Evolutionary conservation across 2,113 vertebrate genomes (phyloP).

Genomic region (Pseudorhombus dupliciocellatus): DNA sequence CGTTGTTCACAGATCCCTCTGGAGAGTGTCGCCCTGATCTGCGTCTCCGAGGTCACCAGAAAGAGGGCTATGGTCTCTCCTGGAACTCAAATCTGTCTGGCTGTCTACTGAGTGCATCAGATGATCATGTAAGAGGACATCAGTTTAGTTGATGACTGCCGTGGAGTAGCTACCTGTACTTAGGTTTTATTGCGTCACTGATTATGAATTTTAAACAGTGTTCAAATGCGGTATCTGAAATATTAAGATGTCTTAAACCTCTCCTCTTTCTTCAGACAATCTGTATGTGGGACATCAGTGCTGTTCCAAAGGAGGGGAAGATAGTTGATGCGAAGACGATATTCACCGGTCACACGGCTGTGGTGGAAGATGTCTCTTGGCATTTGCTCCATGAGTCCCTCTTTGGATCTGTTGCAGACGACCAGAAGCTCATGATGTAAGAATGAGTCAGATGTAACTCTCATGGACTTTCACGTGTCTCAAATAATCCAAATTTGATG

Average conservation of each 20-base stretch:
- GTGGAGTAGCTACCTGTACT: neutral
- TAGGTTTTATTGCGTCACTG: neutral
- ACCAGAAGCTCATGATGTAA: conserved; percentile 96
- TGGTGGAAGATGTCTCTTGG: conserved; percentile 94
- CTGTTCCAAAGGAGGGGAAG: conserved; percentile 93
- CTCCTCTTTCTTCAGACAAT: conserved; percentile 82
- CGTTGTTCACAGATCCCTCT: conserved; percentile 82
- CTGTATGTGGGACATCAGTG: conserved; percentile 94
- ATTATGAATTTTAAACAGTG: neutral
- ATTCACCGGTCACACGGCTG: conserved; percentile 92
- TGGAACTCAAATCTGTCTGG: conserved; percentile 96
- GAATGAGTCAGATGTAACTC: conserved; percentile 24
- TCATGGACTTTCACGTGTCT: neutral
- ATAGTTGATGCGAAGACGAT: conserved; percentile 94
- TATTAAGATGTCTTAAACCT: neutral
- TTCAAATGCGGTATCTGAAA: neutral
- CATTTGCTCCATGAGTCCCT: conserved; percentile 92
- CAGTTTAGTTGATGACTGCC: neutral
- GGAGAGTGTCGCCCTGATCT: conserved; percentile 93
- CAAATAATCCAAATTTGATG: neutral
- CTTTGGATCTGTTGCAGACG: conserved; percentile 93
- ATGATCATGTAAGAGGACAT: conserved; percentile 87
- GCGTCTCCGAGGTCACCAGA: conserved; percentile 92
- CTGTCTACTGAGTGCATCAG: conserved; percentile 91
- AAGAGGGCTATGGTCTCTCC: conserved; percentile 93